Evolutionary conservation across 2,888 invertebrate species (phyloP), one percentile per base, ranked within the genome.

Genomic region (Acleris laterana): DNA sequence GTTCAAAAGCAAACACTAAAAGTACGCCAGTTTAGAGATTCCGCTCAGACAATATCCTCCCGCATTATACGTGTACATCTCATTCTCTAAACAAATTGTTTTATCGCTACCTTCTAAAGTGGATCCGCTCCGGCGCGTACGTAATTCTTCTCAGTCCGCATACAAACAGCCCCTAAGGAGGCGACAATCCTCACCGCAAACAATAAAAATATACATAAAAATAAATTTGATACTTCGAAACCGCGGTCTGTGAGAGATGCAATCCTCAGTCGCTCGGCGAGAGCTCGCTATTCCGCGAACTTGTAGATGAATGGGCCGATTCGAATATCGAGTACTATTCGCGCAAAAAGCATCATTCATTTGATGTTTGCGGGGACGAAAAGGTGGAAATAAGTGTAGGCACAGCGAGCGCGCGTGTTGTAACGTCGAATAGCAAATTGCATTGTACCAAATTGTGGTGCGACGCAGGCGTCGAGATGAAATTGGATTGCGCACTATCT

Each of bases 191-290:
- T 83, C 83, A 84, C 85, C 84, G 84, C 89, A 87, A 88, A 89
- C 90, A 89, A 90, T 90, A 90, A 91, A 89, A 88, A 87, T 88
- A 87, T 87, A 89, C 87, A 89, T 90, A 89, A 89, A 89, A 89
- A 88, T 90, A 89, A 88, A 90, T 90, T 88, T 88, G 88, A 86
- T 88, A 87, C 86, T 86, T 82, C 76, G 79, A 75, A 81, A 80
- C 79, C 79, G 83, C 75, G 80, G 80, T 78, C 83, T 81, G 80
- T 79, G 82, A 82, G 79, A 86, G 87, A 85, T 84, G 84, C 83
- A 81, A 86, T 85, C 74, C 74, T 72, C 68, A 69, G 69, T 69
- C 71, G 67, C 56, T 62, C 59, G 60, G 60, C 55, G 50, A 49
- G 38, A 17, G 58, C 61, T 67, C 56, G 57, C 68, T 59, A 56